Evolutionary conservation across 2,113 vertebrate species (phyloP).

Genomic region (Microcebus jonahi): DNA sequence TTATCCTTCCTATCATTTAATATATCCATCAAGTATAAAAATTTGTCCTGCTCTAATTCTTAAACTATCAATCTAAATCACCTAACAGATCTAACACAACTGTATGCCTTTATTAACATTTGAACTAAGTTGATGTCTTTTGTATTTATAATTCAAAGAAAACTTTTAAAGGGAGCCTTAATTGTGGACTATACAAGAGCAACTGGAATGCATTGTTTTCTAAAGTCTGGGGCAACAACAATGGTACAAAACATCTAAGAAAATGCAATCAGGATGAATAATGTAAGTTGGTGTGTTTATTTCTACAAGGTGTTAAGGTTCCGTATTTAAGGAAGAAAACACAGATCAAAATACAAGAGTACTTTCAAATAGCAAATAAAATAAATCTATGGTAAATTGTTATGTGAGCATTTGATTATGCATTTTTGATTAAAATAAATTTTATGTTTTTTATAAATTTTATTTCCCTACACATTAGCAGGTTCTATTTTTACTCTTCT

Average conservation of each 20-base stretch:
- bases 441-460: not conserved
- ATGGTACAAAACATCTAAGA: not conserved
- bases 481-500: not conserved
- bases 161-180: not conserved
- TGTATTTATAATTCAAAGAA: not conserved
- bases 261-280: not conserved
- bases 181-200: not conserved
- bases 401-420: not conserved
- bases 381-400: not conserved
- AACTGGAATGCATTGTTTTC: not conserved
- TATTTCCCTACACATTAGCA: not conserved
- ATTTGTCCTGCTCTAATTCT: not conserved
- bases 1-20: not conserved
- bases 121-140: not conserved
- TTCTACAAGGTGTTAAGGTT: not conserved
- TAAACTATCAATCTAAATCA: not conserved
- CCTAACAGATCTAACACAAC: not conserved
- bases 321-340: not conserved
- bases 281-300: not conserved
- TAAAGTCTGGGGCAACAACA: not conserved
- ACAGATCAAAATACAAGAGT: not conserved
- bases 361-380: conserved; percentile 21
- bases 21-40: not conserved
- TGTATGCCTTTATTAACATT: not conserved
- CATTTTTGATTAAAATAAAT: not conserved